Base-by-base conservation (phyloP, 2,888 invertebrate genomes). In the Dinocampus coccinellae region DNA sequence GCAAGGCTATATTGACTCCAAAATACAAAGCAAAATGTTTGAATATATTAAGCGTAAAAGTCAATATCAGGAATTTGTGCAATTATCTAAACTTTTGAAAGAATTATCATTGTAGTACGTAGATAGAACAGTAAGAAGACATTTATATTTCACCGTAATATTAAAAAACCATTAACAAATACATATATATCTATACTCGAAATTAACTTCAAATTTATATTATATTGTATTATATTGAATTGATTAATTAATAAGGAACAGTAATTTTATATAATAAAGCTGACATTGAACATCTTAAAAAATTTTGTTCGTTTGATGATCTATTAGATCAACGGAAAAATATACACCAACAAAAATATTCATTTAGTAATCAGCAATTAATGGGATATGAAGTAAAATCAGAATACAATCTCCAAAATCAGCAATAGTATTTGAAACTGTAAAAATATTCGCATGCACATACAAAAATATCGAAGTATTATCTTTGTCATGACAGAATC, bases 1-100 rank as follows among this genome's bases (percentile, higher is more conserved):
- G 87, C 89, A 92, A 81, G 86, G 89, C 3, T 88, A 88, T 34
- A 81, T 89, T 22, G 92, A 93, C 83, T 82, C 85, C 3, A 91
- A 91, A 85, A 78, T 88, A 26, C 86, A 85, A 76, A 76, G 77
- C 55, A 83, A 80, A 75, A 84, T 83, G 1, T 66, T 84, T 69
- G 85, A 87, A 53, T 87, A 86, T 68, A 79, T 87, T 71, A 75
- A 72, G 34, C 79, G 78, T 33, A 86, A 83, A 63, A 84, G 83
- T 77, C 81, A 83, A 62, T 75, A 73, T 64, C 76, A 76, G 13
- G 79, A 82, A 52, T 84, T 82, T 67, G 79, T 82, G 63, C 82
- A 85, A 73, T 84, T 83, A 61, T 65, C 76, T 11, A 84, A 85
- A 66, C 80, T 85, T 69, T 70, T 85, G 34, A 81, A 75, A 34